Base-by-base conservation (phyloP, 2,888 invertebrate species). In the Encarsia formosa region DNA sequence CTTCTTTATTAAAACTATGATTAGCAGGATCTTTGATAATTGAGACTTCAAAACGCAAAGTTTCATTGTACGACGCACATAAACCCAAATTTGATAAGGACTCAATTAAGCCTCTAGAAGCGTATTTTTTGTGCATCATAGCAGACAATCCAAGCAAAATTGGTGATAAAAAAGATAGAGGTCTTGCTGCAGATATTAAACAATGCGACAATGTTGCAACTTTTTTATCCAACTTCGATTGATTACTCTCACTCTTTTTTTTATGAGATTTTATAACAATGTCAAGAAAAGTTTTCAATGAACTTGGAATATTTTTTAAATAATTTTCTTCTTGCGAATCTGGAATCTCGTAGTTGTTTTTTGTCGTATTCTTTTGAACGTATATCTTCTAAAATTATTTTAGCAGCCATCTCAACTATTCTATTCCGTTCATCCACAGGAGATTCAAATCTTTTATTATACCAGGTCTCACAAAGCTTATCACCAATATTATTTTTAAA, bases 121-220 rank as follows among this genome's bases (percentile, higher is more conserved):
- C 35, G 37, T 19, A 18, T 23, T 35, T 15, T 35, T 45, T 35
- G 13, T 45, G 35, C 5, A 45, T 34, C 24, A 45, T 24, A 3
- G 24, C 13, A 6, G 45, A 34, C 5, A 35, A 8, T 6, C 45
- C 45, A 6, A 34, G 23, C 13, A 42, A 3, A 16, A 42, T 26
- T 16, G 42, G 29, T n/a, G 19, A 46, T 5, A 16, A 37, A 37
- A 46, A 46, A 18, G 24, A 15, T 23, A 26, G 19, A 5, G 46
- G 46, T 26, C 38, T 37, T 31, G 31, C 38, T 3, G 13, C 34
- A 3, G 20, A 47, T 4, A 47, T 47, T 20, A 47, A 31, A 47
- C 34, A 23, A 39, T 47, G 47, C 2, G 37, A 31, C 16, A 46
- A 24, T n/a, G 46, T 46, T 16, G 18, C n/a, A 31, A 42, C 8